Conservation (phyloP, 2,888 invertebrate species). For the Baronia brevicornis region DNA sequence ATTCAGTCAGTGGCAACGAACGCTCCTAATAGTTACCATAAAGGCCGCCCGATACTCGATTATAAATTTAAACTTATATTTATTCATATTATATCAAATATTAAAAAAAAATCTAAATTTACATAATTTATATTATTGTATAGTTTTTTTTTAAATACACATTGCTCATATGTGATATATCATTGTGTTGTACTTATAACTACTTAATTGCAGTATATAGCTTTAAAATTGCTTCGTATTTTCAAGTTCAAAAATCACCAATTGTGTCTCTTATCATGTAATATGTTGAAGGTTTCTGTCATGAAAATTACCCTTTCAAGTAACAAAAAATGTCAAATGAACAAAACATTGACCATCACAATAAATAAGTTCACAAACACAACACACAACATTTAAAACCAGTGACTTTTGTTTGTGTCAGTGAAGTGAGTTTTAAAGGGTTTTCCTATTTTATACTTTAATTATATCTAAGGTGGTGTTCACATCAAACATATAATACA, state of each 20-base stretch:
- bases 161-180: constrained; percentile 8
- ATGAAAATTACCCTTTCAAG: constrained; percentile 2
- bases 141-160: neutral
- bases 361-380: too few relatives aligned
- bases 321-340: too few relatives aligned
- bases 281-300: constrained; percentile 7
- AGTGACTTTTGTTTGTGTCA: too few relatives aligned
- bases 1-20: neutral
- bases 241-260: constrained; percentile 2
- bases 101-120: constrained; percentile 3
- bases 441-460: too few relatives aligned
- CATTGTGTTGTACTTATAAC: constrained; percentile 15
- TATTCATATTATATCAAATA: constrained; percentile 7
- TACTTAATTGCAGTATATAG: constrained; percentile 15
- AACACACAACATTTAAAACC: too few relatives aligned
- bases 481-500: too few relatives aligned
- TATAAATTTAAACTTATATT: constrained; percentile 11
- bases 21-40: constrained; percentile 21
- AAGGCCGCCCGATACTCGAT: constrained; percentile 20
- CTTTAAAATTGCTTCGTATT: constrained; percentile 18
- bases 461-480: too few relatives aligned
- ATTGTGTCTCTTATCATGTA: neutral
- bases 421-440: too few relatives aligned
- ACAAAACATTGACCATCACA: too few relatives aligned
- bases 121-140: constrained; percentile 9